A percentile compares a stretch with the other conserved stretches of the same genome.
Conservation (phyloP, 2,888 invertebrate species). For the Ischnura elegans region DNA sequence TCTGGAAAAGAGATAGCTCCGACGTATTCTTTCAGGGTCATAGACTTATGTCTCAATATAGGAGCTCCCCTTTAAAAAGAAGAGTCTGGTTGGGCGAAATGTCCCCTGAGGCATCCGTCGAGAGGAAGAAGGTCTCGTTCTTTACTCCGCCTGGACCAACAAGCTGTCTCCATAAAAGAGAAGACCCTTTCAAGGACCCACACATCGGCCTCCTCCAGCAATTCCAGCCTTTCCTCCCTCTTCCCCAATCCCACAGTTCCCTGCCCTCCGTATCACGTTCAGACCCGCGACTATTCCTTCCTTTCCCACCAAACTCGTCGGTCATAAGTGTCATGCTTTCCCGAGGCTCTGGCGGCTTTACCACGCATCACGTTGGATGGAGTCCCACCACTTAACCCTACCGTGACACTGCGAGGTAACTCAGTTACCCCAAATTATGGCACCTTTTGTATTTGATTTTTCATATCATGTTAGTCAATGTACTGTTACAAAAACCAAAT, state of each 20-base stretch:
- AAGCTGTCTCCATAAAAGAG: constrained; percentile 43
- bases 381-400: too few relatives aligned
- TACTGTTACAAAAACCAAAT: too few relatives aligned
- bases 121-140: background rate
- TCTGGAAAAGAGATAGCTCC: background rate
- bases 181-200: background rate
- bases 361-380: too few relatives aligned
- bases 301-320: background rate
- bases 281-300: background rate
- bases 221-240: background rate
- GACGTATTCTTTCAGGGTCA: background rate
- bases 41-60: background rate
- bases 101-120: background rate
- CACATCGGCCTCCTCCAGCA: background rate
- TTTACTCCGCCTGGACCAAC: constrained; percentile 12
- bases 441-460: too few relatives aligned
- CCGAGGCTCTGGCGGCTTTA: too few relatives aligned
- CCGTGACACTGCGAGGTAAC: too few relatives aligned
- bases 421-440: too few relatives aligned
- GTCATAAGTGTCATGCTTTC: background rate
- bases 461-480: too few relatives aligned
- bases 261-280: background rate
- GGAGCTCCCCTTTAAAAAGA: background rate
- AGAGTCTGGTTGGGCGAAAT: background rate
- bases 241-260: background rate